Base-by-base conservation (phyloP, 2,113 vertebrate genomes). In the Seriola aureovittata region DNA sequence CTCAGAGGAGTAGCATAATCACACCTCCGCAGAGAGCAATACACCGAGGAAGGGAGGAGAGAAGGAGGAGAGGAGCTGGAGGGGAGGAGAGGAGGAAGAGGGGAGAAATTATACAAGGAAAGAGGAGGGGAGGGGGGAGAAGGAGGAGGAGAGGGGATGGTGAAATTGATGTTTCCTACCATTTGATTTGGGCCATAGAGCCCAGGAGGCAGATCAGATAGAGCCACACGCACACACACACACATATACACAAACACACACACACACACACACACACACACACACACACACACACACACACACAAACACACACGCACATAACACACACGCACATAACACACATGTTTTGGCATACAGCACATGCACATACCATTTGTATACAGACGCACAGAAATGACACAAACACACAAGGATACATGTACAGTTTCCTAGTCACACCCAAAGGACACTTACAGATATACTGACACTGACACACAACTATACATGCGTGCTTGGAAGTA, bases 131-230 rank as follows among this genome's bases (percentile, higher is more conserved):
- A 44, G 71, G 71, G 36, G 74, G 75, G 8, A 10, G 40, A 40
- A 78, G 71, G 55, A 75, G 72, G 71, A 88, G 87, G 78, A 79
- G 78, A 81, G 21, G 13, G 74, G 80, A 84, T 89, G 81, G 87
- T 85, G 82, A 91, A 93, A 92, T 88, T 84, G 82, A 90, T 92
- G 91, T 92, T 93, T 93, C 86, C 82, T 91, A 81, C 91, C 87
- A 91, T 93, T 92, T 91, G 88, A 92, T 94, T 92, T 93, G 90
- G 92, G 87, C 82, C 77, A 82, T 70, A 79, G 78, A 88, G 81
- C 88, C 90, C 87, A 85, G 79, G 74, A 91, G 90, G 81, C 82
- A 89, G 82, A 93, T 91, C 88, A 85, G 89, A 93, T 81, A 87
- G 38, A 86, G 57, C 60, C 58, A 54, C 70, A 65, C 0, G 0